phyloP scores from a whole-genome alignment of 2,113 vertebrate species.

The Phalacrocorax carbo region DNA sequence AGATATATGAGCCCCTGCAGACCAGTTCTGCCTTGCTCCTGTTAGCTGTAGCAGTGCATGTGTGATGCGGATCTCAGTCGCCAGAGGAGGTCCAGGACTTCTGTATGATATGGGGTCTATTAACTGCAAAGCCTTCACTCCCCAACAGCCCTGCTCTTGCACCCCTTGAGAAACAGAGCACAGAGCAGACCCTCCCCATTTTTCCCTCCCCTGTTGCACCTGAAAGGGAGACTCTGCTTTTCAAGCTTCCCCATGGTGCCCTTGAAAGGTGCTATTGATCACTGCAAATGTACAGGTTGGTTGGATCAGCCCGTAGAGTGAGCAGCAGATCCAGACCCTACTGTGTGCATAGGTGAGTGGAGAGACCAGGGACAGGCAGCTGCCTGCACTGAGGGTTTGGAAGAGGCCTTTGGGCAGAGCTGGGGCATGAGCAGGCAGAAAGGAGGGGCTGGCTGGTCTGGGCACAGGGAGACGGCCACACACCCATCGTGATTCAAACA shows the following conservation, averaged over 20 bases:
- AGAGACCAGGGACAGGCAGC: not conserved
- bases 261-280: not conserved
- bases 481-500: rapidly evolving
- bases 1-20: too few relatives aligned
- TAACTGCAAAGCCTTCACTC: not conserved
- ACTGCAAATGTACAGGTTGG: not conserved
- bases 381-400: not conserved
- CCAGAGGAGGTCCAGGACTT: not conserved
- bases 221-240: not conserved
- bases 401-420: not conserved
- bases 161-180: not conserved
- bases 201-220: not conserved
- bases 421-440: not conserved
- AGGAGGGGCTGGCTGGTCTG: rapidly evolving
- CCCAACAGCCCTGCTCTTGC: not conserved
- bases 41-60: not conserved
- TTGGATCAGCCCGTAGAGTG: not conserved
- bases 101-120: not conserved
- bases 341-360: rapidly evolving
- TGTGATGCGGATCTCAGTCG: not conserved
- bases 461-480: too few relatives aligned
- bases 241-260: too few relatives aligned
- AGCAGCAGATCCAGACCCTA: not conserved
- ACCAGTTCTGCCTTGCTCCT: not conserved
- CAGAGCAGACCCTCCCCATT: not conserved